Evolutionary conservation across 2,113 vertebrate species (phyloP).

Genomic region (Crotalus tigris): DNA sequence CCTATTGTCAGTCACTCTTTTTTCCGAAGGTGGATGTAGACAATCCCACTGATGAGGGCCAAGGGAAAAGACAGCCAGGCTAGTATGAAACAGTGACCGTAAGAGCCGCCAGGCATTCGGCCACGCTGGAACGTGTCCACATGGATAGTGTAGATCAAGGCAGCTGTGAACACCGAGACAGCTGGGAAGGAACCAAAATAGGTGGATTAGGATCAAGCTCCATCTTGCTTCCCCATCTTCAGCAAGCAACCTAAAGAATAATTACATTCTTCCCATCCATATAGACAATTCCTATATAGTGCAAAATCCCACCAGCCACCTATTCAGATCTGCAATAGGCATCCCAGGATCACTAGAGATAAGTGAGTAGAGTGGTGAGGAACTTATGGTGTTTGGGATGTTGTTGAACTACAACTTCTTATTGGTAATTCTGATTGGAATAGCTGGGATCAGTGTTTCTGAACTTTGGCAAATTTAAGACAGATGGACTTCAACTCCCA

Average conservation of each 20-base stretch:
- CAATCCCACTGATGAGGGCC: constrained; percentile 74
- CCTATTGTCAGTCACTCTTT: constrained; percentile 61
- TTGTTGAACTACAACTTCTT: background rate
- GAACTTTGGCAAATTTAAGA: background rate
- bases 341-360: background rate
- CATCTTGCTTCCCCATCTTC: background rate
- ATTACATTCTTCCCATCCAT: background rate
- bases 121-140: constrained; percentile 69
- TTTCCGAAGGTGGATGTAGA: constrained; percentile 85
- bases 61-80: constrained; percentile 84
- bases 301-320: background rate
- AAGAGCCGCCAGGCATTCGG: constrained; percentile 67
- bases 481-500: background rate
- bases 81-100: constrained; percentile 83
- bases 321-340: background rate
- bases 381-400: background rate
- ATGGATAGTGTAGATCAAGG: constrained; percentile 82
- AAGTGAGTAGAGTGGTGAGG: background rate
- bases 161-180: constrained; percentile 75
- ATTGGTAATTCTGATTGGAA: background rate
- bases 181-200: constrained; percentile 57
- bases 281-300: background rate
- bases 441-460: background rate
- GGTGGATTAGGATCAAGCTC: background rate
- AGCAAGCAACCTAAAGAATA: background rate